Evolutionary conservation across 2,888 invertebrate species (phyloP).

Genomic region (Ditylenchus weischeri): DNA sequence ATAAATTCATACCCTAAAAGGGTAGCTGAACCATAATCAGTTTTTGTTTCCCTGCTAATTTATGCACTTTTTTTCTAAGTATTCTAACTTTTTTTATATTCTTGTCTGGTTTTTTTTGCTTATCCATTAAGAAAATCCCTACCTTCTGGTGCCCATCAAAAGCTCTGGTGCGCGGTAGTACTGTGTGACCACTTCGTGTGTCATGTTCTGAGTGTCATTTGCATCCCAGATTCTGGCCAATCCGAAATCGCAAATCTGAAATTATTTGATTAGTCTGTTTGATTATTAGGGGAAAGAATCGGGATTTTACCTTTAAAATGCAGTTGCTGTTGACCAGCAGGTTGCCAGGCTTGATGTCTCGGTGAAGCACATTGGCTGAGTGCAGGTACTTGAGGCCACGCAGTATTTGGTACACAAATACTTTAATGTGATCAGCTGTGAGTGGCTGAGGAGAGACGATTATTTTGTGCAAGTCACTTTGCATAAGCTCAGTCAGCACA

Average conservation of each 20-base stretch:
- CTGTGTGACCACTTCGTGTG: slow-evolving; percentile 98
- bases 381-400: slow-evolving; percentile 97
- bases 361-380: slow-evolving; percentile 92
- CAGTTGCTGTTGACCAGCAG: slow-evolving; percentile 83
- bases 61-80: no score
- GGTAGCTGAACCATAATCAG: no score
- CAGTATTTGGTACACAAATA: slow-evolving; percentile 99
- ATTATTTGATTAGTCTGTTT: no score
- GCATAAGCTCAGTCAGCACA: slow-evolving; percentile 97
- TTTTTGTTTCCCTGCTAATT: no score
- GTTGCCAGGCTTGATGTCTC: slow-evolving; percentile 99
- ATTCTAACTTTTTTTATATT: not conserved
- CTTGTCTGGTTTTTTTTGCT: not conserved
- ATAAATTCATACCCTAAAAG: no score
- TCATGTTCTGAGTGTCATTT: slow-evolving; percentile 89
- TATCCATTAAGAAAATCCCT: slow-evolving; percentile 3
- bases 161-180: slow-evolving; percentile 99
- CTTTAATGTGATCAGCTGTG: slow-evolving; percentile 98
- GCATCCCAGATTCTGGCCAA: slow-evolving; percentile 94
- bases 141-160: slow-evolving; percentile 84
- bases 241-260: slow-evolving; percentile 87
- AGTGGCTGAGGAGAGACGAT: slow-evolving; percentile 98
- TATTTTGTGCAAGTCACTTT: slow-evolving; percentile 99
- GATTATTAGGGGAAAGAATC: no score
- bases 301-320: not conserved